These are phyloP conservation scores for Phania funesta DNA, from an alignment of 2,888 invertebrate species.

Conservation along the genomic window DNA sequence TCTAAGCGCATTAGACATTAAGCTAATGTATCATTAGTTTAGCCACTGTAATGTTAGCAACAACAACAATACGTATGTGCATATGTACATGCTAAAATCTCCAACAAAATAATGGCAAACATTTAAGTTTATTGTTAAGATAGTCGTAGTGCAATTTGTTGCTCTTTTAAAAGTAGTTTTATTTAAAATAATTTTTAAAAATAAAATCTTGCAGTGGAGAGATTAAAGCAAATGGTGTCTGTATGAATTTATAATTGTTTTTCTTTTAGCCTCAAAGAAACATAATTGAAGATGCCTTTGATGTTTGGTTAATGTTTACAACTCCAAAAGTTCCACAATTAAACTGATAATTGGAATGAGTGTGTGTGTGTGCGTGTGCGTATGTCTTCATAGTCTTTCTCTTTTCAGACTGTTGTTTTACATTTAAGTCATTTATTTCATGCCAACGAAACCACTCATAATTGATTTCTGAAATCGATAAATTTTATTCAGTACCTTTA, in stretches of 20 bases:
- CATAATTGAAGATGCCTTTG: no score
- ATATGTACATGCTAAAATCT: neutral
- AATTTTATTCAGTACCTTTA: conserved; percentile 28
- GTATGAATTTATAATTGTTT: neutral
- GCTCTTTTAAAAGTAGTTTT: neutral
- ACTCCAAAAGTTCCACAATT: no score
- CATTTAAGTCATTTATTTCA: neutral
- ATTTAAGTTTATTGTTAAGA: conserved; percentile 59
- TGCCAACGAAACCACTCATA: conserved; percentile 33
- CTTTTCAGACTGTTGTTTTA: neutral
- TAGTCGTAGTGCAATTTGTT: conserved; percentile 6
- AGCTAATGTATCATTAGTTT: conserved; percentile 66
- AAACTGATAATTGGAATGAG: no score
- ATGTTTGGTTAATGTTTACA: no score
- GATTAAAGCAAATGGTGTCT: neutral
- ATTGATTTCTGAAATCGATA: conserved; percentile 54
- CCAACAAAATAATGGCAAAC: conserved; percentile 57
- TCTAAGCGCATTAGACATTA: conserved; percentile 65
- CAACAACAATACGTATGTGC: neutral
- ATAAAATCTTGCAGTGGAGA: neutral
- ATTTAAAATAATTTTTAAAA: neutral
- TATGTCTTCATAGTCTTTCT: no score
- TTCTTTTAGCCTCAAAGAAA: neutral
- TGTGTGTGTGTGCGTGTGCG: no score
- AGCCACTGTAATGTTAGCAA: conserved; percentile 54